phyloP scores from a whole-genome alignment of 2,797 vertebrate genomes.

The Presbytis comata region DNA sequence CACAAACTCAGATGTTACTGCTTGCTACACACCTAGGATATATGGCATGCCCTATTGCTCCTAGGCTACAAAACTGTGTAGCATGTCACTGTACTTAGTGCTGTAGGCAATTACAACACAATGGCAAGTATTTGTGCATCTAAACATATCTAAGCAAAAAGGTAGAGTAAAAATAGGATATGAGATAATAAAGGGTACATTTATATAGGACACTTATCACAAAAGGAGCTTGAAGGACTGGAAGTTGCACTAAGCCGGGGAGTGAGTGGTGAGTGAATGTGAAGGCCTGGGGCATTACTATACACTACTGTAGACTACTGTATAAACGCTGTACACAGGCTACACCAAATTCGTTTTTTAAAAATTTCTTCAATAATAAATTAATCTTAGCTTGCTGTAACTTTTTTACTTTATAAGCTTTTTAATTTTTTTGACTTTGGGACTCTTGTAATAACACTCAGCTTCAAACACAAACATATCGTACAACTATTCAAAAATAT shows the following conservation, averaged over 20 bases:
- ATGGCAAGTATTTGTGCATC: neutral
- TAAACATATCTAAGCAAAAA: neutral
- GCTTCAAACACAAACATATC: neutral
- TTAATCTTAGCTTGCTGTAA: neutral
- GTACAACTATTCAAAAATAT: neutral
- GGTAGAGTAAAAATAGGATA: neutral
- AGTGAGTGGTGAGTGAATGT: neutral
- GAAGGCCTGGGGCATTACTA: neutral
- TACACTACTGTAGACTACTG: neutral
- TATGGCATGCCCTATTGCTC: neutral
- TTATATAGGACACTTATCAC: neutral
- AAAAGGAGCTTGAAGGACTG: neutral
- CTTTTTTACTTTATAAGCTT: neutral
- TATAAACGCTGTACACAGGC: neutral
- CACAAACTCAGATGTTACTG: neutral
- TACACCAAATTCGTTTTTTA: neutral
- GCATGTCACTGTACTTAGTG: neutral
- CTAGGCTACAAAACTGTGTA: neutral
- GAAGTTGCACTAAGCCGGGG: neutral
- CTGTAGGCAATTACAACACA: neutral
- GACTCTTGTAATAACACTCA: neutral
- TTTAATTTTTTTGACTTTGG: neutral
- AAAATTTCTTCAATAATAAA: neutral
- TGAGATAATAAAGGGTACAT: neutral
- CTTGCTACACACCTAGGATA: neutral